Evolutionary conservation across 1,140 invertebrate species (phyloP).

Genomic region (Neodiprion lecontei): DNA sequence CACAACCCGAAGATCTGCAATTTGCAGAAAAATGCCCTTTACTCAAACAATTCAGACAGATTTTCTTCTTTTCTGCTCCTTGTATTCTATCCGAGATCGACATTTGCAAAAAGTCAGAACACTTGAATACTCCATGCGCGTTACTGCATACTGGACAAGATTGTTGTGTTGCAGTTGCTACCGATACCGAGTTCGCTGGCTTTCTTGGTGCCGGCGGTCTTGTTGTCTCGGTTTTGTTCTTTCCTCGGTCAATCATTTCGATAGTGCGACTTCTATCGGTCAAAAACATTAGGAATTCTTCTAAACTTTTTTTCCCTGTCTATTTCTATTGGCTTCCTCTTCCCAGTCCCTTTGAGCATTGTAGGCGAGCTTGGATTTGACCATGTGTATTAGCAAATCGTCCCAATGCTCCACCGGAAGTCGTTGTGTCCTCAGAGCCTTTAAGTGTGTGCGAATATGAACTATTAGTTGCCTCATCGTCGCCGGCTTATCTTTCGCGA

Average conservation of each 20-base stretch:
- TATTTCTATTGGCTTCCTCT: constrained; percentile 12
- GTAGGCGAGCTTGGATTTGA: constrained; percentile 24
- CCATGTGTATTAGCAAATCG: constrained; percentile 32
- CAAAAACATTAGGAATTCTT: constrained; percentile 26
- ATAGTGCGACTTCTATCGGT: constrained; percentile 18
- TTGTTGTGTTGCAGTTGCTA: constrained; percentile 17
- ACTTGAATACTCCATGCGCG: constrained; percentile 23
- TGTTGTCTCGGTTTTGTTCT: constrained; percentile 10
- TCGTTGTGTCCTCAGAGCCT: constrained; percentile 25
- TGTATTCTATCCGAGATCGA: constrained; percentile 11
- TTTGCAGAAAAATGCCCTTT: constrained; percentile 24
- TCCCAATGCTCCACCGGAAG: constrained; percentile 35
- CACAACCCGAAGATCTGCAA: constrained; percentile 30
- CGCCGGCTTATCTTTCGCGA: constrained; percentile 26
- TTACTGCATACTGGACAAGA: constrained; percentile 23
- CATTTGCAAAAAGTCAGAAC: constrained; percentile 21
- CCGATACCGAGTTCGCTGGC: constrained; percentile 12
- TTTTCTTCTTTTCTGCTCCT: constrained; percentile 26
- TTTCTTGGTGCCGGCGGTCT: constrained; percentile 19
- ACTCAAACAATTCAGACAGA: constrained; percentile 35
- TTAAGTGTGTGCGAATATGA: constrained; percentile 29
- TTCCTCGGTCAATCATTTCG: constrained; percentile 4
- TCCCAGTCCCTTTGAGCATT: constrained; percentile 28
- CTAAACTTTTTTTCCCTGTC: constrained; percentile 11
- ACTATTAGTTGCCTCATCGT: constrained; percentile 31